Evolutionary conservation across 2,888 invertebrate species (phyloP), one percentile per base, ranked within the genome.

Genomic region (Philereme transversata): DNA sequence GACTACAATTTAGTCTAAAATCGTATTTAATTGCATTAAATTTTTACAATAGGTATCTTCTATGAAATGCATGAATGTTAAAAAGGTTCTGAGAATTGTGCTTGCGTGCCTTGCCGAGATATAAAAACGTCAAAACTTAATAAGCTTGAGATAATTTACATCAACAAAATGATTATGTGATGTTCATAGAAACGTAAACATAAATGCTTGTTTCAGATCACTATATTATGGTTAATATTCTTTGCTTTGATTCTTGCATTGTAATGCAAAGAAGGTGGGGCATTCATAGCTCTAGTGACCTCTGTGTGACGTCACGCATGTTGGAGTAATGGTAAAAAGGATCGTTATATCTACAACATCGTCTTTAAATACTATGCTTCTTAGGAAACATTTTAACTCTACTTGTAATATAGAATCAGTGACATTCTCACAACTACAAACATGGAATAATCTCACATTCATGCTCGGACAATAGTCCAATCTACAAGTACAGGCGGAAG

Each of bases 371-470:
- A 67, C 65, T 60, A 63, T 64, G 65, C 54, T 64, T 60, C 70
- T 65, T 65, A 56, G 60, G 65, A 67, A 69, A 67, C 68, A 65
- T 50, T 54, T 40, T 65, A 62, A 64, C 52, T 60, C 67, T 70
- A 68, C 57, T 60, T 53, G 60, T 62, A 56, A 46, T 57, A 65
- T 51, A 64, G 65, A 75, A 71, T 73, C 70, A 69, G 72, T 76
- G 78, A 76, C 77, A 77, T 76, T 74, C 72, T 72, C 78, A 81
- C 80, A 76, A 76, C 76, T 77, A 75, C 79, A 82, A 78, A 78
- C 83, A 83, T 83, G 87, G 80, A 82, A 82, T 88, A 87, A 86
- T 89, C 86, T 88, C 87, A 85, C 89, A 88, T 84, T 83, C 88
- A 86, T 82, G 74, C 87, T 57, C 57, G 86, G 90, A 89, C 90